phyloP scores from a whole-genome alignment of 2,797 vertebrate genomes.

The Gila robusta region DNA sequence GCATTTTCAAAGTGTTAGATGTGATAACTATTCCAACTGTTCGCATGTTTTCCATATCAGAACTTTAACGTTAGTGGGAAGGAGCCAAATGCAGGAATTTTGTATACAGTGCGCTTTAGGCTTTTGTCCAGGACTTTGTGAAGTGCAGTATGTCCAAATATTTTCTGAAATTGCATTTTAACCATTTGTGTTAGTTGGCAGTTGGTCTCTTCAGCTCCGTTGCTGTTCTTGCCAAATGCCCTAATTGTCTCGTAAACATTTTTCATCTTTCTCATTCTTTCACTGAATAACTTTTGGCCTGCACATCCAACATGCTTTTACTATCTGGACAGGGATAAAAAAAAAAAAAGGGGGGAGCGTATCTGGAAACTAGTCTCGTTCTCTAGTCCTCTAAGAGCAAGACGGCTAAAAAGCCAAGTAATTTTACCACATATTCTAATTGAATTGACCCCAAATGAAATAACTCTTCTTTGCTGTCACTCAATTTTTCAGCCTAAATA shows the following conservation, averaged over 20 bases:
- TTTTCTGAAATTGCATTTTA: constrained; percentile 64
- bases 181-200: constrained; percentile 54
- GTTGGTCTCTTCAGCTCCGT: constrained; percentile 45
- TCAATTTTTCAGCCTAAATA: neutral
- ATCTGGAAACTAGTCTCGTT: constrained; percentile 64
- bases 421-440: neutral
- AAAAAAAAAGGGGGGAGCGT: constrained; percentile 12
- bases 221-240: constrained; percentile 67
- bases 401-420: constrained; percentile 53
- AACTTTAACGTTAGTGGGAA: constrained; percentile 53
- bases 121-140: constrained; percentile 50
- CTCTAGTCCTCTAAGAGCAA: constrained; percentile 41
- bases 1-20: constrained; percentile 50
- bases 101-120: constrained; percentile 52
- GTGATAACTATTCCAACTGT: constrained; percentile 58
- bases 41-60: constrained; percentile 59
- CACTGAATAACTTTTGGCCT: constrained; percentile 63
- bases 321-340: constrained; percentile 69
- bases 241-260: constrained; percentile 74
- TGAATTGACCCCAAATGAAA: neutral
- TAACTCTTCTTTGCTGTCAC: neutral
- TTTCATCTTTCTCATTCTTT: constrained; percentile 57
- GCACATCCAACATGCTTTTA: constrained; percentile 68
- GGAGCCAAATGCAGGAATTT: constrained; percentile 47
- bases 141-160: constrained; percentile 57